A percentile compares a stretch with the other conserved stretches of the same genome.
phyloP scores from a whole-genome alignment of 1,140 invertebrate genomes.

The Glomeris maerens region DNA sequence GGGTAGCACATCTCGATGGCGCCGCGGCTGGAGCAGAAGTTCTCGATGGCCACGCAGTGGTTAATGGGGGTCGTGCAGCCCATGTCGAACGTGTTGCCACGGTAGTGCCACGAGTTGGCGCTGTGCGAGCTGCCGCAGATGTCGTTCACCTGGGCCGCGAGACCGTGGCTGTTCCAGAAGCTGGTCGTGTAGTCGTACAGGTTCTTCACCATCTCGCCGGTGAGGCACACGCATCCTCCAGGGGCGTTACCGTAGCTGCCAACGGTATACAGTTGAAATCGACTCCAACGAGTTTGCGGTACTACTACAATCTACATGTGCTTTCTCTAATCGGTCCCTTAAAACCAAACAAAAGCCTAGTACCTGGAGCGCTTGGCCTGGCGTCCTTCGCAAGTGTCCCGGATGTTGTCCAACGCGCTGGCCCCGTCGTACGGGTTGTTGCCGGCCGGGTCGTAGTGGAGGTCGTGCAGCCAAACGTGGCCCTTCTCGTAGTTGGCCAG shows the following conservation, averaged over 20 bases:
- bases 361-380: conserved; percentile 13
- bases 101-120: conserved; percentile 11
- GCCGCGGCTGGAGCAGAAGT: conserved; percentile 7
- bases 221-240: conserved; percentile 12
- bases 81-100: conserved; percentile 15
- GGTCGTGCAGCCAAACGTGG: conserved; percentile 7
- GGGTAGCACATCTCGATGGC: conserved; percentile 13
- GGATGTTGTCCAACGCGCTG: conserved; percentile 14
- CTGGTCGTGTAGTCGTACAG: conserved; percentile 12
- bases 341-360: too few relatives aligned
- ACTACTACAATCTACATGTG: too few relatives aligned
- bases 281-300: too few relatives aligned
- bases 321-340: too few relatives aligned
- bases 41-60: conserved; percentile 11
- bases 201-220: conserved; percentile 6
- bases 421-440: conserved; percentile 16
- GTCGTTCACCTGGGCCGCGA: conserved; percentile 11
- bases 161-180: conserved; percentile 13
- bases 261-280: not conserved
- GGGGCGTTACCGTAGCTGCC: conserved; percentile 7
- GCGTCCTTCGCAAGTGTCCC: conserved; percentile 13
- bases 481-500: conserved; percentile 11
- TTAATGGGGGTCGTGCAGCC: conserved; percentile 13
- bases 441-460: conserved; percentile 9
- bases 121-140: conserved; percentile 13